Base-by-base conservation (phyloP, 1,140 invertebrate genomes). In the Pollicipes pollicipes region DNA sequence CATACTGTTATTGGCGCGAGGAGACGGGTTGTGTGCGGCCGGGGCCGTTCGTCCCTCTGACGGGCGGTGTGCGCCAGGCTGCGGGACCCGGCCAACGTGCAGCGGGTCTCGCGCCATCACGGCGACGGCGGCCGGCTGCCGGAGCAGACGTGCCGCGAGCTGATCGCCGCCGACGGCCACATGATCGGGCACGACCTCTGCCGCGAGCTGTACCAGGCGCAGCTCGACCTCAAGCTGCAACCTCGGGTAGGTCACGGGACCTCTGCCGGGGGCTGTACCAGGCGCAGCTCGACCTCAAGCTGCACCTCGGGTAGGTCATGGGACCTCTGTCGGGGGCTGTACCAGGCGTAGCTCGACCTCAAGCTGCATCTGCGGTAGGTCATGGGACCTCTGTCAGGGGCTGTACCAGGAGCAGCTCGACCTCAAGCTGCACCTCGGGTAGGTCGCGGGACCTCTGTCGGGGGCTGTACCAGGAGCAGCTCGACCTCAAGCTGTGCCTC, bases 161-260 rank as follows among this genome's bases (percentile, higher is more conserved):
- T 93, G 28, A 81, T 84, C 63, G 81, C 85, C 30, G 81, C 85
- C 0, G 83, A 86, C 69, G 84, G 84, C 0, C 88, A 94, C 76
- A 84, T 95, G 83, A 82, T 88, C 4, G 91, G 87, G 0, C 88
- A 86, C 75, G 86, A 90, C 75, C 79, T 95, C 21, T 94, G 87
- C 73, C 82, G 85, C 70, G 87, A 95, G 78, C 77, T 98, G 0
- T 97, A 94, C 78, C 77, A 89, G 0, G 86, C 89, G 58, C 85
- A 86, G 71, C 80, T 95, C n/a, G 95, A 98, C 81, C 80, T 98
- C 35, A 86, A 93, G 78, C 76, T 95, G 27, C 85, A 95, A n/a
- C 79, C 83, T 85, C 3, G 84, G 81, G 78, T 88, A 84, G 79
- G 78, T 77, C 70, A 35, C 32, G 32, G 32, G n/a, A n/a, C n/a